Evolutionary conservation across 2,113 vertebrate genomes (phyloP).

Genomic region (Penelope pileata): DNA sequence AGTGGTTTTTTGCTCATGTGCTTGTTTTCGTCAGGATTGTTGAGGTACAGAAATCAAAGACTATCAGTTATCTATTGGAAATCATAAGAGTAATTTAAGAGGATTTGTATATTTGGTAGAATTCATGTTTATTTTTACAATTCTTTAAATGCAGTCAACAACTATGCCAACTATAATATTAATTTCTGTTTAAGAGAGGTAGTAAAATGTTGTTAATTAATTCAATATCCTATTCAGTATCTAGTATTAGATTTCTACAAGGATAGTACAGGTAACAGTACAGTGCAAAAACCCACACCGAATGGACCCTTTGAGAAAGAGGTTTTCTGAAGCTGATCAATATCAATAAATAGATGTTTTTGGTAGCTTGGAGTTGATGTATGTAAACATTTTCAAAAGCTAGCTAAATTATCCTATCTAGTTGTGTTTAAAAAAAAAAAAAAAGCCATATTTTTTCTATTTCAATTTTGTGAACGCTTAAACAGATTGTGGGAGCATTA

Average conservation of each 20-base stretch:
- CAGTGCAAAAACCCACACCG: not conserved
- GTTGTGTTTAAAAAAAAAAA: not conserved
- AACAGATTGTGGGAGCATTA: not conserved
- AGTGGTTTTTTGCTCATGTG: not conserved
- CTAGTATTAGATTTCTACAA: not conserved
- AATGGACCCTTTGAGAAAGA: not conserved
- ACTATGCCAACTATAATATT: not conserved
- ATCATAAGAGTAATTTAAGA: not conserved
- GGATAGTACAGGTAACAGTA: not conserved
- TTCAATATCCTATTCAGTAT: not conserved
- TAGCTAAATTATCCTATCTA: not conserved
- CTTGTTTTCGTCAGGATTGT: not conserved
- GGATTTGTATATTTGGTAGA: not conserved
- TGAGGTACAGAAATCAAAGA: not conserved
- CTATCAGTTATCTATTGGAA: not conserved
- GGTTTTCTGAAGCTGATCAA: not conserved
- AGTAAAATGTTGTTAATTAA: not conserved
- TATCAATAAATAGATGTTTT: not conserved
- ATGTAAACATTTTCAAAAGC: not conserved
- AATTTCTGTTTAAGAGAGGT: not conserved
- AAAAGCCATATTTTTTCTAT: not conserved
- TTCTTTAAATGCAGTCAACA: not conserved
- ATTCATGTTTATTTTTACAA: not conserved
- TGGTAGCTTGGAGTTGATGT: not conserved
- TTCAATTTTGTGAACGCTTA: not conserved